These are phyloP conservation scores for Macrostomum lignano DNA, from an alignment of 1,140 invertebrate genomes.

Conservation along the genomic window DNA sequence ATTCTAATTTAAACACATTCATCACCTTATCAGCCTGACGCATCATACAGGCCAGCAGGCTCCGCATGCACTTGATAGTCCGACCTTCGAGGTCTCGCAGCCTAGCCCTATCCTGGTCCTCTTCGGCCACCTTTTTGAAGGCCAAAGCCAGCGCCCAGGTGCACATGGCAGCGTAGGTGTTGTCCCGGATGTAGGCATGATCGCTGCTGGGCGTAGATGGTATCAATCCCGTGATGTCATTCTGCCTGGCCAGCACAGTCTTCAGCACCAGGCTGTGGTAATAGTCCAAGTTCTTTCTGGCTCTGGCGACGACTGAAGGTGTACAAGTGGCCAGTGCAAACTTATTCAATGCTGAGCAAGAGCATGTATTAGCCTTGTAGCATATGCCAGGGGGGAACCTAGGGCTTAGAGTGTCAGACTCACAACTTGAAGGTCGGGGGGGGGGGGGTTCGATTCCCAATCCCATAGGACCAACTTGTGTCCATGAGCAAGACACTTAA, in stretches of 20 bases:
- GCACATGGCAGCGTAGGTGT: slow-evolving; percentile 77
- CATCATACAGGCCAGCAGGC: slow-evolving; percentile 85
- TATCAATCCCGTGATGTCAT: slow-evolving; percentile 4
- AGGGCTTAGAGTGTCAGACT: too few species aligned
- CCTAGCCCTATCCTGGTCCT: slow-evolving; percentile 86
- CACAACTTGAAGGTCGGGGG: too few species aligned
- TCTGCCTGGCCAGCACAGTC: not conserved
- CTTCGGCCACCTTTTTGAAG: slow-evolving; percentile 75
- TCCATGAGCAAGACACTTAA: too few species aligned
- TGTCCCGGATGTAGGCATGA: slow-evolving; percentile 93
- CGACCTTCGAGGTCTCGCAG: slow-evolving; percentile 80
- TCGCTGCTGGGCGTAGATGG: not conserved
- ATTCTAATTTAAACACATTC: too few species aligned
- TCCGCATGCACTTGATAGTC: slow-evolving; percentile 41
- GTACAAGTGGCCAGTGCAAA: too few species aligned
- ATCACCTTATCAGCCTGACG: slow-evolving; percentile 82
- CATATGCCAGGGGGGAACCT: too few species aligned
- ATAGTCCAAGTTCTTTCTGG: too few species aligned
- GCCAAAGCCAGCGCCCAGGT: slow-evolving; percentile 93
- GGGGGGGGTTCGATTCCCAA: too few species aligned
- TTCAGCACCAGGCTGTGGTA: not conserved
- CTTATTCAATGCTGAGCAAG: too few species aligned
- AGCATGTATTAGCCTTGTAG: too few species aligned
- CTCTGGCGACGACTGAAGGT: too few species aligned
- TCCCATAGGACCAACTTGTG: too few species aligned